These are phyloP conservation scores for Anguilla japonica DNA, from an alignment of 2,113 vertebrate species.

Conservation along the genomic window DNA sequence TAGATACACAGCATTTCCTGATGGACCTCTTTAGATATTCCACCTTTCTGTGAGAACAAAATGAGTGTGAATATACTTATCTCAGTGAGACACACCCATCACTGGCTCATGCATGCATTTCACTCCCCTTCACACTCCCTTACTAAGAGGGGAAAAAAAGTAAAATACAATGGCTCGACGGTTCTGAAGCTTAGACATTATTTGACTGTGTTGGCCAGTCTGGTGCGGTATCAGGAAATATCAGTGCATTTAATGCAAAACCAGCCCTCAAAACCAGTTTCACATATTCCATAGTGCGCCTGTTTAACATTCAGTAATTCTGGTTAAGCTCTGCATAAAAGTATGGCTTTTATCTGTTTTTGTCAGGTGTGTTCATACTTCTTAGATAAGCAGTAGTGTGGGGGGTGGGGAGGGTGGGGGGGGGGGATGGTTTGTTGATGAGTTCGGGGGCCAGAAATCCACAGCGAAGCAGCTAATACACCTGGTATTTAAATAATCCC, in stretches of 20 bases:
- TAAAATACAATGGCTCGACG: no score
- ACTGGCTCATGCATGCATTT: no score
- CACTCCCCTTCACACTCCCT: no score
- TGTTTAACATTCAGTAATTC: neutral
- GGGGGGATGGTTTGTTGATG: slow-evolving; percentile 59
- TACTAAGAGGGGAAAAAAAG: no score
- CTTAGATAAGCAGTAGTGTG: neutral
- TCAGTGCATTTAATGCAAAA: neutral
- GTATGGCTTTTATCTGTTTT: neutral
- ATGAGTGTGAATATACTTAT: no score
- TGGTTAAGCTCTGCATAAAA: neutral
- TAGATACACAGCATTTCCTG: no score
- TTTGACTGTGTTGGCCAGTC: no score
- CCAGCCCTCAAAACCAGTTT: neutral
- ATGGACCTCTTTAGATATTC: no score
- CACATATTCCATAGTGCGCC: neutral
- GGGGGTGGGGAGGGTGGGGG: slow-evolving; percentile 36
- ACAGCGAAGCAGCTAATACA: slow-evolving; percentile 68
- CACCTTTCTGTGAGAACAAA: no score
- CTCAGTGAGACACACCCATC: no score
- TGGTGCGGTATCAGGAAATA: no score
- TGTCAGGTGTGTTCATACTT: neutral
- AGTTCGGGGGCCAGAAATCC: slow-evolving; percentile 68
- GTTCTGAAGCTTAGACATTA: no score
- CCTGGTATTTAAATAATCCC: slow-evolving; percentile 76